These are phyloP conservation scores for Proteles cristata DNA, from an alignment of 2,113 vertebrate genomes.

Conservation along the genomic window DNA sequence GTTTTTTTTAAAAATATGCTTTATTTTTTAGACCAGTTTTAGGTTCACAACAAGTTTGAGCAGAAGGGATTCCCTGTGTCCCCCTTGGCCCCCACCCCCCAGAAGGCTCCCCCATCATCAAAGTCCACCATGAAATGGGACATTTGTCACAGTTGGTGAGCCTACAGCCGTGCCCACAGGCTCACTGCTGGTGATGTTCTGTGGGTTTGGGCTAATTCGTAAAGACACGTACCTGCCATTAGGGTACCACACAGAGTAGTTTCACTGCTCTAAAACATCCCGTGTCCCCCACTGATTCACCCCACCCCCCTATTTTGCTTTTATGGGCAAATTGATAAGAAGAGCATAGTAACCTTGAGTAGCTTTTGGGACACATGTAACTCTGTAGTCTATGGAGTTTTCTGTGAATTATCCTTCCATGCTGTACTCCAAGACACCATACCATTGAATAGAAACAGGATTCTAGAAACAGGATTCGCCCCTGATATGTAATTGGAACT, in stretches of 20 bases:
- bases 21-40: not conserved
- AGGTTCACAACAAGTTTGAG: not conserved
- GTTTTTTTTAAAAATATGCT: not conserved
- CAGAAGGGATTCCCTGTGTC: not conserved
- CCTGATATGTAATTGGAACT: not conserved
- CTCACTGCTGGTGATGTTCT: not conserved
- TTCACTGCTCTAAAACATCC: not conserved
- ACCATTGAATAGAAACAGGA: not conserved
- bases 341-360: not conserved
- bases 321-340: not conserved
- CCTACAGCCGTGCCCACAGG: not conserved
- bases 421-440: not conserved
- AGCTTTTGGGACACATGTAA: no score
- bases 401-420: not conserved
- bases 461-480: not conserved
- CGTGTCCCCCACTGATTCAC: not conserved
- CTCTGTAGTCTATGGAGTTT: not conserved
- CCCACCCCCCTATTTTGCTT: not conserved
- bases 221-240: not conserved
- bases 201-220: not conserved
- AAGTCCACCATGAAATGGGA: accelerated
- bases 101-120: not conserved
- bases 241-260: not conserved
- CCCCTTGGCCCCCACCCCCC: not conserved
- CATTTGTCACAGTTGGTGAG: not conserved